Evolutionary conservation across 2,797 vertebrate species (phyloP).

Genomic region (Peromyscus attwateri): DNA sequence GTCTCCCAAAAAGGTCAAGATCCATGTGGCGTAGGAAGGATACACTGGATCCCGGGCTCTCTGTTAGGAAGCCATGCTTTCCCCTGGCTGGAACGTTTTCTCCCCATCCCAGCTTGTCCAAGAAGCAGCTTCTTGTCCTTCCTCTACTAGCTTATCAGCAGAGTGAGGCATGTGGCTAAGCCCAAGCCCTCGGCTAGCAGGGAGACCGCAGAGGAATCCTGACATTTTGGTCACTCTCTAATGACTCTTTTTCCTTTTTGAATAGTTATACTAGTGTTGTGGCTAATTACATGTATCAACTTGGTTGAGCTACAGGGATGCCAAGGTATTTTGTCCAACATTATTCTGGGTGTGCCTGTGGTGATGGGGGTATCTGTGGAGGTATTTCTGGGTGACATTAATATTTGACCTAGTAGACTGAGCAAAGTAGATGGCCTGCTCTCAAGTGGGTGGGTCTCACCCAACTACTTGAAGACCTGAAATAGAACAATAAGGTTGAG

Average conservation of each 20-base stretch:
- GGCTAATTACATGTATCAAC: neutral
- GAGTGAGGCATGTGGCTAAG: neutral
- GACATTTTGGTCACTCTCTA: neutral
- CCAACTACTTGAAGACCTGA: neutral
- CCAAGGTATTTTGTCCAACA: neutral
- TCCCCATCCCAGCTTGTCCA: neutral
- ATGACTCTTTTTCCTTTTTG: neutral
- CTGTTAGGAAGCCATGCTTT: neutral
- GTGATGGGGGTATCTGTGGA: neutral
- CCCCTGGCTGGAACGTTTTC: neutral
- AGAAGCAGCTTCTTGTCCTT: neutral
- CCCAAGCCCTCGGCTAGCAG: neutral
- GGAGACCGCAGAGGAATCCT: neutral
- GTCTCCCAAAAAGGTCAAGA: neutral
- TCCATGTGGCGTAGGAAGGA: neutral
- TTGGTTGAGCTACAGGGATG: neutral
- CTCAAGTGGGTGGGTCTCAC: neutral
- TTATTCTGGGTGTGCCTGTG: neutral
- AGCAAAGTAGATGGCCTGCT: neutral
- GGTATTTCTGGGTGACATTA: slow-evolving; percentile 14
- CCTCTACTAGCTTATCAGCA: neutral
- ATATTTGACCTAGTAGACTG: neutral
- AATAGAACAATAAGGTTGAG: neutral
- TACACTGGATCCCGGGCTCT: neutral
- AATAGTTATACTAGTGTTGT: neutral